A percentile compares a stretch with the other conserved stretches of the same genome.
These are phyloP conservation scores for Gymnogyps californianus DNA, from an alignment of 2,113 vertebrate species.

Conservation along the genomic window DNA sequence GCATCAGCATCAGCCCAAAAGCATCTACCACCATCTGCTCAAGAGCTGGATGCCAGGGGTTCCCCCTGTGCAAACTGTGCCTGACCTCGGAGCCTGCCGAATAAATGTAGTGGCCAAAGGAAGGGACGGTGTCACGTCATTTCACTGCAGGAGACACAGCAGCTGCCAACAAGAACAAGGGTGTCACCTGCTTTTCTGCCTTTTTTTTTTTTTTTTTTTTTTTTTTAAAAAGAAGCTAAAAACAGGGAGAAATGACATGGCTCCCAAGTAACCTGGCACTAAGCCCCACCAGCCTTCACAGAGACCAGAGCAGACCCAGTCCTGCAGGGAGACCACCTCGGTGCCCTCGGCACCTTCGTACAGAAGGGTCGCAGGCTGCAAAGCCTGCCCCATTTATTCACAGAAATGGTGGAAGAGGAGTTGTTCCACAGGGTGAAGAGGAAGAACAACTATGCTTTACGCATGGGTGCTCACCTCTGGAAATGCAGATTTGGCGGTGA, in stretches of 20 bases:
- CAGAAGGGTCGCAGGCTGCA: no score
- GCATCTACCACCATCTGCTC: not conserved
- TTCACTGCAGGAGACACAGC: not conserved
- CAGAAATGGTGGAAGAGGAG: not conserved
- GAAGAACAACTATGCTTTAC: not conserved
- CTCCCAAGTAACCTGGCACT: not conserved
- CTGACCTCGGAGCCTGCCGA: not conserved
- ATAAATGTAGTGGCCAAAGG: not conserved
- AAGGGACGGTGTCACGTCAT: not conserved
- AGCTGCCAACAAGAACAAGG: not conserved
- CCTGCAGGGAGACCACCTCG: no score
- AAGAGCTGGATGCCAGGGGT: not conserved
- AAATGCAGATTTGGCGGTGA: accelerated
- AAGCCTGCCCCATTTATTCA: not conserved
- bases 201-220: not conserved
- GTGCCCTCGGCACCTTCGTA: not conserved
- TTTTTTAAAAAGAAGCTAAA: not conserved
- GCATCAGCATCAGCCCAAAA: not conserved
- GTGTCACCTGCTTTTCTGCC: not conserved
- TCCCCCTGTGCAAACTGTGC: not conserved
- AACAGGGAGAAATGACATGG: accelerated
- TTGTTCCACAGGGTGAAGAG: not conserved
- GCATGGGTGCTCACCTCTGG: not conserved
- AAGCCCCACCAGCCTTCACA: not conserved
- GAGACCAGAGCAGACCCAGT: not conserved